These are phyloP conservation scores for Cantharis rustica DNA, from an alignment of 2,888 invertebrate species.

Conservation along the genomic window DNA sequence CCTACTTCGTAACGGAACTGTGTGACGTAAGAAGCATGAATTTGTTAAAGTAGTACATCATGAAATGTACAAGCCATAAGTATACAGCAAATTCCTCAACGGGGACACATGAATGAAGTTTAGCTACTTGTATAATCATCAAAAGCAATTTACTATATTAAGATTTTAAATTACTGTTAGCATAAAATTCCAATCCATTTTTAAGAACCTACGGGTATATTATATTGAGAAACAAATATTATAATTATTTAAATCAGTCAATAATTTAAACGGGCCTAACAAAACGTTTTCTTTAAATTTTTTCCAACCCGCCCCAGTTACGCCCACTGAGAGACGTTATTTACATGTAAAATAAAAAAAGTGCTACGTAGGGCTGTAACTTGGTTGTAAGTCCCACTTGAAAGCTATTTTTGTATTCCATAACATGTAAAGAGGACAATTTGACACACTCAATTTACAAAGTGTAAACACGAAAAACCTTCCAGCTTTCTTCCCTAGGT, in stretches of 20 bases:
- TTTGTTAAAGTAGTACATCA: conserved; percentile 16
- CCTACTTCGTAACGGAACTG: conserved; percentile 11
- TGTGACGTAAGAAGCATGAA: conserved; percentile 15
- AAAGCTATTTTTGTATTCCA: neutral
- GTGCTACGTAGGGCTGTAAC: neutral
- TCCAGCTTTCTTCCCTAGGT: neutral
- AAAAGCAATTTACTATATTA: neutral
- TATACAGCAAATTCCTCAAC: conserved; percentile 4
- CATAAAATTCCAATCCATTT: neutral
- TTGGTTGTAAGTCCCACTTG: neutral
- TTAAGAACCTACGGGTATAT: neutral
- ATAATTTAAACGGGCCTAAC: neutral
- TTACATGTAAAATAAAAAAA: neutral
- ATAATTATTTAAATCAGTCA: neutral
- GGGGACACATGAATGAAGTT: conserved; percentile 1
- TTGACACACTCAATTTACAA: neutral
- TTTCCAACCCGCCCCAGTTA: neutral
- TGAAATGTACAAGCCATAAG: conserved; percentile 3
- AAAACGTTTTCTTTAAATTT: neutral
- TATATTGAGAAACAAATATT: neutral
- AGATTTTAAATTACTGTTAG: neutral
- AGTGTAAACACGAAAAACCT: neutral
- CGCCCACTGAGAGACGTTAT: neutral
- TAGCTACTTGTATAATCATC: neutral
- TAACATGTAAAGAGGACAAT: neutral